These are phyloP conservation scores for Penaeus japonicus DNA, from an alignment of 1,140 invertebrate genomes.

Conservation along the genomic window DNA sequence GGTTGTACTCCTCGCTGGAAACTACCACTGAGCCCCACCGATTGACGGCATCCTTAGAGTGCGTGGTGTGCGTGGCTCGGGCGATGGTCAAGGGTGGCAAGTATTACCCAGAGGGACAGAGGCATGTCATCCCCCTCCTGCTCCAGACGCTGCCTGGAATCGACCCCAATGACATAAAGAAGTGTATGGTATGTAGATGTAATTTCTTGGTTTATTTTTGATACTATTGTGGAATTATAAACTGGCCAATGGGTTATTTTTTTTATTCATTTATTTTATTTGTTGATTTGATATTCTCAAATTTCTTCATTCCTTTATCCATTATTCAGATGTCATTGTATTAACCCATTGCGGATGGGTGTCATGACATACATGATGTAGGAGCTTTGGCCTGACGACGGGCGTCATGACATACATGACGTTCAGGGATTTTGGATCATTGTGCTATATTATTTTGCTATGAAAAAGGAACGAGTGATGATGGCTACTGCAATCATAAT, in stretches of 20 bases:
- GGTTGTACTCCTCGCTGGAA: conserved; percentile 79
- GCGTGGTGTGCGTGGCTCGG: conserved; percentile 75
- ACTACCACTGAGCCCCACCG: conserved; percentile 88
- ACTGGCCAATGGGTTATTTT: background rate
- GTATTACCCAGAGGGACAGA: conserved; percentile 78
- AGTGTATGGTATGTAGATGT: conserved; percentile 74
- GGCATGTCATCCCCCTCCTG: conserved; percentile 82
- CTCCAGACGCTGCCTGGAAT: conserved; percentile 84
- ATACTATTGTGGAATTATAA: background rate
- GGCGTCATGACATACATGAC: no score
- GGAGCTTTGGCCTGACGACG: no score
- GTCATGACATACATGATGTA: no score
- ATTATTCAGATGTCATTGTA: no score
- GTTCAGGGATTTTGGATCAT: no score
- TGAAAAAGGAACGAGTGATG: no score
- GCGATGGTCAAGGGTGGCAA: conserved; percentile 74
- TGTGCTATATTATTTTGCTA: no score
- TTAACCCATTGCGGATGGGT: no score
- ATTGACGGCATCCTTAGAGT: conserved; percentile 80
- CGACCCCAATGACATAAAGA: conserved; percentile 88
- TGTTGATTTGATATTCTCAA: no score
- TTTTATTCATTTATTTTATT: background rate
- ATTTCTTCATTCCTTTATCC: no score
- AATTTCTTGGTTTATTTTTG: background rate
- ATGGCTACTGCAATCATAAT: no score